phyloP scores from a whole-genome alignment of 2,888 invertebrate genomes.

The Drosophila planitibia region DNA sequence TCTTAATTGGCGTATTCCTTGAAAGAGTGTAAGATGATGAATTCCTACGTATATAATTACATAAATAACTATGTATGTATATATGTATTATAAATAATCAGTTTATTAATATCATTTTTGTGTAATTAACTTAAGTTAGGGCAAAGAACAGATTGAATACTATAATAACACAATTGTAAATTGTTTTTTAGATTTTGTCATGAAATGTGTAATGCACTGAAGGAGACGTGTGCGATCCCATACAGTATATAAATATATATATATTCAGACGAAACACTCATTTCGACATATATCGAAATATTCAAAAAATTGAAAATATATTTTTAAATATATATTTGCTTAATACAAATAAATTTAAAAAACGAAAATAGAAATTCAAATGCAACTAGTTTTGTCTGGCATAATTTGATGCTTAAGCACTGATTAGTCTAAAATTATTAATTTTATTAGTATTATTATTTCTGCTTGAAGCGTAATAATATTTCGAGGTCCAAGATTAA shows the following conservation, averaged over 20 bases:
- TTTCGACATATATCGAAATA: too few species aligned
- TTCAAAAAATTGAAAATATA: too few species aligned
- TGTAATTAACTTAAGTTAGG: not conserved
- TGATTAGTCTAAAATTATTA: not conserved
- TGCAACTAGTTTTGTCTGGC: not conserved
- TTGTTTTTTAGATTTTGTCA: not conserved
- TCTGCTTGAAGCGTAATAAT: not conserved
- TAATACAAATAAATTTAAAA: too few species aligned
- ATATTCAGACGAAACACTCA: too few species aligned
- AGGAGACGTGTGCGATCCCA: not conserved
- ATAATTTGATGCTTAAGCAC: not conserved
- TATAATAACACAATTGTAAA: not conserved
- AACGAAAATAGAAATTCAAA: rapidly evolving
- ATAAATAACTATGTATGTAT: too few species aligned
- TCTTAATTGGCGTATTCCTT: not conserved
- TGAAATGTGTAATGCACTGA: not conserved
- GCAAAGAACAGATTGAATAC: not conserved
- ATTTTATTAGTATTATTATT: not conserved
- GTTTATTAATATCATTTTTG: not conserved
- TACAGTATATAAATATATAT: too few species aligned
- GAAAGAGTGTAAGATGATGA: not conserved
- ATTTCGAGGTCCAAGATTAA: not conserved
- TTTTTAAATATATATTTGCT: too few species aligned
- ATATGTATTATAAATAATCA: not conserved
- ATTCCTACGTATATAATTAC: too few species aligned